A percentile compares a stretch with the other conserved stretches of the same genome.
Evolutionary conservation across 1,140 invertebrate genomes (phyloP).

Genomic region (Nylanderia fulva): DNA sequence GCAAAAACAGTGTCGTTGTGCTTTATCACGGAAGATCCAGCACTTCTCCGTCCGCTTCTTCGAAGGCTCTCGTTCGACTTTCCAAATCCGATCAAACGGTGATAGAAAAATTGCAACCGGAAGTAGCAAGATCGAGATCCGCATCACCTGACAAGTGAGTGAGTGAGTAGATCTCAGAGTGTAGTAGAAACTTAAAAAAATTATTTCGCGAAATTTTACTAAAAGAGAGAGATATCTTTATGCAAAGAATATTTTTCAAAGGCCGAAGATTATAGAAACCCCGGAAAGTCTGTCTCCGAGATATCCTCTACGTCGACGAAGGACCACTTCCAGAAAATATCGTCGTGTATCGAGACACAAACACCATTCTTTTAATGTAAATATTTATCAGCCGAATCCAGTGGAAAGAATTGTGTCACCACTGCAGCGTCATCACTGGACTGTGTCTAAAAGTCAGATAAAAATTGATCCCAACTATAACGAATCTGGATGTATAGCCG

Average conservation of each 20-base stretch:
- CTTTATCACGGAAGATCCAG: conserved; percentile 73
- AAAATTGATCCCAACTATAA: neutral
- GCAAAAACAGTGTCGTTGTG: conserved; percentile 79
- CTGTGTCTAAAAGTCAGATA: conserved; percentile 3
- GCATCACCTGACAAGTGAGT: conserved; percentile 47
- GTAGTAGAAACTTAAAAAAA: neutral
- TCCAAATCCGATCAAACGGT: conserved; percentile 74
- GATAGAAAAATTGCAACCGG: conserved; percentile 26
- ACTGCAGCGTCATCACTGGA: conserved; percentile 17
- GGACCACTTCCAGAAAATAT: conserved; percentile 63
- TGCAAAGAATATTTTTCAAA: conserved; percentile 37
- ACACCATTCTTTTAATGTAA: conserved; percentile 73
- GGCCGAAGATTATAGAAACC: conserved; percentile 63
- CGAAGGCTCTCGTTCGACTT: conserved; percentile 59
- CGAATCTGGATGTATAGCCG: neutral
- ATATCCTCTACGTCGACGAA: conserved; percentile 65
- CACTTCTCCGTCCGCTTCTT: conserved; percentile 36
- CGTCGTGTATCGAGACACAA: conserved; percentile 65
- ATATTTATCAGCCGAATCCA: conserved; percentile 74
- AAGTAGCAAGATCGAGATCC: neutral
- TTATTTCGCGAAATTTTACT: neutral
- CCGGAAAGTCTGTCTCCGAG: conserved; percentile 62
- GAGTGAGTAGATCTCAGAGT: neutral
- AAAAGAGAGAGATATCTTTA: neutral
- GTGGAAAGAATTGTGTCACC: conserved; percentile 35